Base-by-base conservation (phyloP, 2,797 vertebrate species). In the Malurus splendens region DNA sequence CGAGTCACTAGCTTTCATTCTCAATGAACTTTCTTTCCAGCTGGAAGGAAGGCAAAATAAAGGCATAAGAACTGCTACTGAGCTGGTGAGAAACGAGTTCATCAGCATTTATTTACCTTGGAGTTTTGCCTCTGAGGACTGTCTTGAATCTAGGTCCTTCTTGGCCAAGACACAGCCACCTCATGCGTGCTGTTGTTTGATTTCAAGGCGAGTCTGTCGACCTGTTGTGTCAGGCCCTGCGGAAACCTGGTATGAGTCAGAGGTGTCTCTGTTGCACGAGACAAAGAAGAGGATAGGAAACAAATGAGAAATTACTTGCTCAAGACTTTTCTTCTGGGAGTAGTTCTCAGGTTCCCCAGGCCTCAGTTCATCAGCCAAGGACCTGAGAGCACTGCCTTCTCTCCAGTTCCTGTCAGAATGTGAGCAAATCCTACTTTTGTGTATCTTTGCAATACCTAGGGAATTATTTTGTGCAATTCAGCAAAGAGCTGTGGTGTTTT, bases 1-100 rank as follows among this genome's bases (percentile, higher is more conserved):
- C 54, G 15, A 90, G 88, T 91, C 74, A 73, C 72, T 78, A 84
- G 87, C 82, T 93, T 94, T 94, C 86, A 79, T 94, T 94, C 93
- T 94, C 87, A 84, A 93, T 88, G 89, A 92, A 86, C 86, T 89
- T 68, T 66, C 51, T 42, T 87, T 86, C 85, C 78, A 86, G 81
- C 70, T 91, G 70, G 85, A 89, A 86, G 71, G 52, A 32, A 93
- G 36, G 85, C 82, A 86, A 83, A 93, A 76, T 90, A 83, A 83
- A 76, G 44, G 86, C 71, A 90, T 66, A 38, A 39, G 61, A 50
- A 70, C 52, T 74, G 52, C 32, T 36, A 23, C 0, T 0, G 55
- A 92, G 57, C 44, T 73, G 61, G 59, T 32, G 41, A 91, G 74
- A 77, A 60, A 56, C 57, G 59, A 71, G 62, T 73, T 92, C 30